Base-by-base conservation (phyloP, 1,140 invertebrate species). In the Trichoplusia ni region DNA sequence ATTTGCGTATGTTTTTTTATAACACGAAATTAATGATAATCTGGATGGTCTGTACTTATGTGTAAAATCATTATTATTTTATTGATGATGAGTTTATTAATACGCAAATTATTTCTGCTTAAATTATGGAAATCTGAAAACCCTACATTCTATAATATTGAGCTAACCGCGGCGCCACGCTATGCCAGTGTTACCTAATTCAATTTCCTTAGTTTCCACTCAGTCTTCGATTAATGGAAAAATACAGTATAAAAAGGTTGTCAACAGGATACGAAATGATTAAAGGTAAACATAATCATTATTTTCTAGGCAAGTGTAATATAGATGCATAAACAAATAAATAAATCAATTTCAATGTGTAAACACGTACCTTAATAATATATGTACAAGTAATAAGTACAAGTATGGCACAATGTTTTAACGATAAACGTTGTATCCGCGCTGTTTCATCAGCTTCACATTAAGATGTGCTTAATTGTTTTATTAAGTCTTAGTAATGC, bases 331-430 rank as follows among this genome's bases (percentile, higher is more conserved):
- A n/a, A n/a, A n/a, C n/a, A n/a, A n/a, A n/a, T n/a, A 53, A 53
- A 31, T 31, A 53, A 53, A 37, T 37, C 47, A 31, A 53, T 53
- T 51, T 53, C 18, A 35, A 51, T 51, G 8, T 35, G 6, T 13
- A 11, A 35, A 35, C 23, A 14, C 9, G 13, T 35, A 13, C 8
- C 33, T 37, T 37, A 37, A 37, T 37, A n/a, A 6, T 37, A 2
- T 21, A 7, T 29, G 13, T 47, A 21, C n/a, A n/a, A n/a, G n/a
- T n/a, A n/a, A n/a, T n/a, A n/a, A n/a, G n/a, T n/a, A n/a, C n/a
- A n/a, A n/a, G n/a, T n/a, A 11, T 37, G 47, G 35, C 47, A 37
- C 31, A 35, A 53, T 6, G n/a, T 5, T 53, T 53, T 21, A 37
- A 11, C 19, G 13, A 16, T 23, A 2, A 4, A 13, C 2, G n/a